Evolutionary conservation across 2,797 vertebrate genomes (phyloP), one percentile per base, ranked within the genome.

Genomic region (Meriones psammophilus): DNA sequence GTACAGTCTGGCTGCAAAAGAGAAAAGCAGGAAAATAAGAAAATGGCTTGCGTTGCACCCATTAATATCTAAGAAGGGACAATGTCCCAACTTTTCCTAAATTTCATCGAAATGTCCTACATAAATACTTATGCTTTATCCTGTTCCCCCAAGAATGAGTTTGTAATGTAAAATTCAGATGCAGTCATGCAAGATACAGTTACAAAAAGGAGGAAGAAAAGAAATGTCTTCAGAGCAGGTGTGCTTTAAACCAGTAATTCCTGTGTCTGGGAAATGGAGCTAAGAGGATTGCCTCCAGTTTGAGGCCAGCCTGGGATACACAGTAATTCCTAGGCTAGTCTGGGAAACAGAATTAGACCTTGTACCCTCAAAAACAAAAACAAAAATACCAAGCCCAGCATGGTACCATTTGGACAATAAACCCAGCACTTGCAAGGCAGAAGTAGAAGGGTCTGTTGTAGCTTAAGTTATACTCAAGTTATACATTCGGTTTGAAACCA

Each of bases 1-100:
- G 28, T 2, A 46, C 98, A 98, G 60, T 96, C 58, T 22, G 97
- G 94, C 97, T 98, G 66, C 68, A 95, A 97, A 93, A 94, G n/a
- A 95, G 20, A 91, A 96, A 91, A 42, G 26, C 36, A 64, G 22
- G 92, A 69, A 91, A 93, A 83, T 62, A 68, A 73, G n/a, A 90
- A 8, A 71, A 91, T 60, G 62, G 60, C 1, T 46, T 87, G 92
- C 87, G 58, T 87, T 0, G 7, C 7, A 56, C 2, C 66, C 13
- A 46, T 79, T 42, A 12, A 91, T 26, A 92, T 42, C 26, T 64
- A 36, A 90, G 39, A 39, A 7, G 22, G 15, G 42, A 26, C 12
- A 28, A 81, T 26, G 12, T 68, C 33, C 54, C 17, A 92, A 33
- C 14, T n/a, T 22, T 89, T 36, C 77, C 80, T 74, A n/a, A 54